Base-by-base conservation (phyloP, 2,888 invertebrate species). In the Pseudanteris insignis region DNA sequence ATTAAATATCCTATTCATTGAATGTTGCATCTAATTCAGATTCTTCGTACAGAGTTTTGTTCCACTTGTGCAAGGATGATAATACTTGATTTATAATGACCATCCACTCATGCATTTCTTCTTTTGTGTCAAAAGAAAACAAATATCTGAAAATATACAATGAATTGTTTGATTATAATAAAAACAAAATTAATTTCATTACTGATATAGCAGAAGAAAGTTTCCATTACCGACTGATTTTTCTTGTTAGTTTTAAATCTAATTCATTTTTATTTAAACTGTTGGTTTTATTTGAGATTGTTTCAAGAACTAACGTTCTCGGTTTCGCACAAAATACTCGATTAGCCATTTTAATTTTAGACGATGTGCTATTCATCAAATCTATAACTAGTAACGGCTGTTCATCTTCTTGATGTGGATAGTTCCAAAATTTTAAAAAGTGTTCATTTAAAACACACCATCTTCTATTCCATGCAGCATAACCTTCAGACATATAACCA, bases 401-500 rank as follows among this genome's bases (percentile, higher is more conserved):
- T n/a, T 75, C 72, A 13, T 74, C 75, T 55, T 76, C 79, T 44
- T 83, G 82, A 14, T 77, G 72, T 0, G 84, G 84, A 69, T 84
- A 82, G 40, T 83, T 81, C 83, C 84, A 86, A 15, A 84, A 79
- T 11, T 71, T 69, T 1, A 86, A 62, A 0, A 68, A 67, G 8
- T 81, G 74, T 0, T 81, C 82, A 11, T 81, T 73, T 5, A 86
- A 70, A 2, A 79, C 77, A 67, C 85, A 85, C 85, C 85, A 86
- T 37, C 82, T 77, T 1, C 83, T 78, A 69, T 84, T 84, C 85
- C 86, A 86, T 44, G 73, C 73, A 13, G 81, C 75, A 0, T 73
- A 69, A 2, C 76, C 73, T 2, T 75, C 77, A 2, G 55, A 65
- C 8, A 80, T 73, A 48, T 79, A 78, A 12, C 84, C 83, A 7